Conservation (phyloP, 2,888 invertebrate species). For the Lottia gigantea region DNA sequence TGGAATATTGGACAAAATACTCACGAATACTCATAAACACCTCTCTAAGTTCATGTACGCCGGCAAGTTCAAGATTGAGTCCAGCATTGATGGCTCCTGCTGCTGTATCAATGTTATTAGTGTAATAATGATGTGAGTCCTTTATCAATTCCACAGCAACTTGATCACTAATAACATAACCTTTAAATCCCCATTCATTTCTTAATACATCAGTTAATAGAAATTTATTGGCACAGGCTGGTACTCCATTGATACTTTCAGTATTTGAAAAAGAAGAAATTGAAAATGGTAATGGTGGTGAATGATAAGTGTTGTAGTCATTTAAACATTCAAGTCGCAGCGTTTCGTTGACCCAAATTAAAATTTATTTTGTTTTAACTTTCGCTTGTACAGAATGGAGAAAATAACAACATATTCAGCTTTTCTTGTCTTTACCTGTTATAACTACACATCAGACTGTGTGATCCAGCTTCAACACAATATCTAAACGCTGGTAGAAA, state of each 20-base stretch:
- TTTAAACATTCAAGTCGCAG: too few relatives aligned
- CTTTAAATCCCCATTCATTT: constrained; percentile 52
- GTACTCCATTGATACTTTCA: constrained; percentile 54
- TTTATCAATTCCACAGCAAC: constrained; percentile 50
- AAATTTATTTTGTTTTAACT: too few relatives aligned
- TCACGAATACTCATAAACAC: not conserved
- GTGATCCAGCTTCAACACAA: too few relatives aligned
- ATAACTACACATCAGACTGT: too few relatives aligned
- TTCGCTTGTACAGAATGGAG: too few relatives aligned
- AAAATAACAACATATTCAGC: too few relatives aligned
- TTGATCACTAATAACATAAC: constrained; percentile 57
- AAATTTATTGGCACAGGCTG: constrained; percentile 54
- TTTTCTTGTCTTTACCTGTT: too few relatives aligned
- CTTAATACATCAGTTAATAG: constrained; percentile 53
- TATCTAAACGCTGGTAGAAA: too few relatives aligned
- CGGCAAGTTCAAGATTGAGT: constrained; percentile 48
- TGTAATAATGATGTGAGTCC: constrained; percentile 36
- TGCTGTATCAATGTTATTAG: constrained; percentile 36
- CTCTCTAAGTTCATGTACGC: constrained; percentile 25
- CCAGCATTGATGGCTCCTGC: constrained; percentile 35
- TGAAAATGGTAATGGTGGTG: too few relatives aligned
- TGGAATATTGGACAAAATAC: not conserved
- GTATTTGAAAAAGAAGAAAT: constrained; percentile 19
- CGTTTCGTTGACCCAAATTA: too few relatives aligned
- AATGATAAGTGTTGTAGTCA: too few relatives aligned